Evolutionary conservation across 30 jellyfish, hydroid and myxozoan species (phyloP), one percentile per base, ranked within the genome.

Genomic region (Haliclystus octoradiatus): DNA sequence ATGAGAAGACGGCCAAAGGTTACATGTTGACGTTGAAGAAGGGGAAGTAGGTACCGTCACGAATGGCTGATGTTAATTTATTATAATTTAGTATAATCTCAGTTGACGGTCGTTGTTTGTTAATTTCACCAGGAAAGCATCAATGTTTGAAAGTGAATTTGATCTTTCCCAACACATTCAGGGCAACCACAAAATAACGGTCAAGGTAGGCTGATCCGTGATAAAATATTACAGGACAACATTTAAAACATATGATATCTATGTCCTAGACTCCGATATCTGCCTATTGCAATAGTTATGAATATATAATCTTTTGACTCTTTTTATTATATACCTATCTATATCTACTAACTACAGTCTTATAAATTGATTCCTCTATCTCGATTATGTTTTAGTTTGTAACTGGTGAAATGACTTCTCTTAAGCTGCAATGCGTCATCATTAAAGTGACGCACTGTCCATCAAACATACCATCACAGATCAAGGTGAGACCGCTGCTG

Each of bases 1-100:
- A 89, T 69, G 93, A 80, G 61, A 89, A 72, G 70, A 89, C 98
- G 5, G 52, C 95, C 22, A 80, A 72, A 65, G 98, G 98, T 9
- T 63, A 70, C 52, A 77, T 77, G 90, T 40, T 89, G 14, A 79
- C 97, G 0, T 30, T 79, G 74, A 72, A 75, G 72, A 79, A 87
- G 73, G 97, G 97, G 66, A 87, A 72, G 97, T 87, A 34, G 33
- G 89, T 85, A 23, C 25, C 1, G 33, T 61, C 50, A 4, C 29
- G 23, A 9, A 9, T 19, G 14, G 9, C 14, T 60, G 49, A 60
- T 19, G 69, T 22, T 7, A 24, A 7, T 24, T 9, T 14, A 7
- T 47, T n/a, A 47, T 47, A 12, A 47, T 12, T n/a, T n/a, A n/a
- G n/a, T n/a, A n/a, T n/a, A n/a, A n/a, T n/a, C n/a, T n/a, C n/a